Percentiles rank a stretch among this genome's conserved stretches.
phyloP scores from a whole-genome alignment of 92 coral and sea anemone genomes.

The Porites rus region DNA sequence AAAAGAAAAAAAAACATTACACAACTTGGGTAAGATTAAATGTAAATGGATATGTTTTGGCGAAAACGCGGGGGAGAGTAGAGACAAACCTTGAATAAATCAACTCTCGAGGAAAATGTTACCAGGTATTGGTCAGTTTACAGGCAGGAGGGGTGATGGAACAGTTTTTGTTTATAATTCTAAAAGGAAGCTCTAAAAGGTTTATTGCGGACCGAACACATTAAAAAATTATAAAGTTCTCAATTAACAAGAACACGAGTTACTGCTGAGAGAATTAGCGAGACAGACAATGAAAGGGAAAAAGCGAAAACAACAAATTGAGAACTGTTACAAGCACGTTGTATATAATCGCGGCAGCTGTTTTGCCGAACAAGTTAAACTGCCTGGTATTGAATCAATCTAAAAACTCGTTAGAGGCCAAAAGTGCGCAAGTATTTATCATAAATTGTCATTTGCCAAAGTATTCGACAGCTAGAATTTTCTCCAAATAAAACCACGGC shows the following conservation, averaged over 20 bases:
- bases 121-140: background rate
- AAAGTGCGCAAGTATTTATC: slow-evolving; percentile 1
- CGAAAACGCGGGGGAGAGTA: background rate
- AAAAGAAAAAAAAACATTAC: background rate
- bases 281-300: background rate
- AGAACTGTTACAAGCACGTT: background rate
- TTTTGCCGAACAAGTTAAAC: slow-evolving; percentile 7
- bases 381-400: background rate
- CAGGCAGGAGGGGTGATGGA: background rate
- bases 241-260: background rate
- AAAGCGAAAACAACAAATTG: background rate
- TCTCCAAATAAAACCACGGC: background rate
- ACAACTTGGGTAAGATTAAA: background rate
- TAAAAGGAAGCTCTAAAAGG: background rate
- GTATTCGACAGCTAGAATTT: background rate
- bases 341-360: slow-evolving; percentile 31
- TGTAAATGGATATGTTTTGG: background rate
- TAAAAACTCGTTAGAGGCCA: slow-evolving; percentile 4
- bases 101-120: background rate
- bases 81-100: background rate
- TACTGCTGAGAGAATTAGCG: background rate
- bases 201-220: background rate
- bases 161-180: background rate
- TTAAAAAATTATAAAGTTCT: background rate
- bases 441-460: slow-evolving; percentile 10